Base-by-base conservation (phyloP, 2,113 vertebrate species). In the Pachyramphus minor region DNA sequence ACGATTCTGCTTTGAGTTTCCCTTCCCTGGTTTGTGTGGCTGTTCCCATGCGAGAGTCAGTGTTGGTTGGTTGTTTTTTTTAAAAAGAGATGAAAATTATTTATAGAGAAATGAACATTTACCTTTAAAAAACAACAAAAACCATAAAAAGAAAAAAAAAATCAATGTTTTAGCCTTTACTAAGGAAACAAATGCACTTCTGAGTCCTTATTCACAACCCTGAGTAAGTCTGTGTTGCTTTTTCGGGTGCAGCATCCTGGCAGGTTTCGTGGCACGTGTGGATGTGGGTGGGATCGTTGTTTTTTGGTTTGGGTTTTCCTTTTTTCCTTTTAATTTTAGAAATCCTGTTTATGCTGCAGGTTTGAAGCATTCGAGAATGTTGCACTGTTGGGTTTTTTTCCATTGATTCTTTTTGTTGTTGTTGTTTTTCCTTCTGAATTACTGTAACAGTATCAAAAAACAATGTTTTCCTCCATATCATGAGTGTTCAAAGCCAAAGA, bases 401-500 rank as follows among this genome's bases (percentile, higher is more conserved):
- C 12, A 1, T 79, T 41, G 55, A 8, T 35, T 24, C 4, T 41
- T 45, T 35, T 8, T 49, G 21, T n/a, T 17, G 17, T 56, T 20
- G 17, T 8, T 16, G 13, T 22, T 75, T 62, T 52, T 60, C 35
- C 6, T 74, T 49, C 49, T 1, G 45, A 60, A 37, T 95, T 64
- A 60, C 93, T 90, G 95, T 87, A 92, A 56, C 42, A 17, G 27
- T 14, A 30, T 49, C 75, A 30, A 84, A 63, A 68, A n/a, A 6
- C 17, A 18, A 24, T 2, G 8, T 45, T 80, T 56, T 22, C 22
- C 83, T 74, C 78, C 87, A 18, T 27, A 35, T 50, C 76, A 44
- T 19, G 25, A 92, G n/a, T 28, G 49, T 52, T 84, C 45, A 12
- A 93, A 96, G 93, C 96, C 96, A 96, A 96, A 97, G 96, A 94